Conservation (phyloP, 2,113 vertebrate species). For the Phasianus colchicus region DNA sequence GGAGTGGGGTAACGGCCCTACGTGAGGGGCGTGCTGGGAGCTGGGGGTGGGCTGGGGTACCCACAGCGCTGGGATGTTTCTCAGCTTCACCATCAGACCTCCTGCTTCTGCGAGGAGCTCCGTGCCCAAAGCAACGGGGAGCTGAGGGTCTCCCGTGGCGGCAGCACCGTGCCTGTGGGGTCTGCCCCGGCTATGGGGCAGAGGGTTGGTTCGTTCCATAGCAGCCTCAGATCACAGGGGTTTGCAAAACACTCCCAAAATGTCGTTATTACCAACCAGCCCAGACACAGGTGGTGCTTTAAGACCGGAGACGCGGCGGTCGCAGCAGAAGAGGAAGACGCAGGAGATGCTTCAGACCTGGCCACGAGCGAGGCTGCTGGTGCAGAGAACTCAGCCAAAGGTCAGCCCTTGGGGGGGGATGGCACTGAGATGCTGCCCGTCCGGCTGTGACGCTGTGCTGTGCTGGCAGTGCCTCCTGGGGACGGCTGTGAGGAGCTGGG, state of each 20-base stretch:
- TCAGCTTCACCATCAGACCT: background rate
- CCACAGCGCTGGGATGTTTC: background rate
- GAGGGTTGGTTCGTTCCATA: background rate
- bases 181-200: background rate
- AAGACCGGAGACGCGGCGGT: background rate
- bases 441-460: background rate
- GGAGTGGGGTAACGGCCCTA: background rate
- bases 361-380: conserved; percentile 34
- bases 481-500: conserved; percentile 4
- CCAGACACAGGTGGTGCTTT: background rate
- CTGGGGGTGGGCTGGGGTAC: background rate
- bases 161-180: background rate
- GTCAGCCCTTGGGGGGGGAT: conserved; percentile 65
- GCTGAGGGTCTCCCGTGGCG: background rate
- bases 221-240: background rate
- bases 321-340: background rate
- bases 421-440: background rate
- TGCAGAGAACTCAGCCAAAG: background rate
- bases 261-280: background rate
- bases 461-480: background rate
- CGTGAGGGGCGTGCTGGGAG: background rate
- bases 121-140: background rate
- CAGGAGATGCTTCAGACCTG: background rate
- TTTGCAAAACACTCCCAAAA: background rate
- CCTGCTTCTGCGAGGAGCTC: background rate